Evolutionary conservation across 2,888 invertebrate species (phyloP), one percentile per base, ranked within the genome.

Genomic region (Drosophila neutralis): DNA sequence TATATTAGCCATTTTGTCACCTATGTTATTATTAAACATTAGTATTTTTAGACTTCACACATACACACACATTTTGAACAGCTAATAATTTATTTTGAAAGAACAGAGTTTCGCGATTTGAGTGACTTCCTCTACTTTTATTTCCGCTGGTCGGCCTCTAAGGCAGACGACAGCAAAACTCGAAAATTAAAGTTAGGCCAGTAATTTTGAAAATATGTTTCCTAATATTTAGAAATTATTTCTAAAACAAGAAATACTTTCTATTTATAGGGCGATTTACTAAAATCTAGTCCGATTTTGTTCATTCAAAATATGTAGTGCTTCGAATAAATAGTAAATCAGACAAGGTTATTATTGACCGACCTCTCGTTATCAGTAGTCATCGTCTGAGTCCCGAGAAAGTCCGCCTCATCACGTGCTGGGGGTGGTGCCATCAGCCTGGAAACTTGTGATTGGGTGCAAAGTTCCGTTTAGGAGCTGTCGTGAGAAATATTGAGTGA

Each of bases 401-500:
- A 24, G 24, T 24, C 45, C 49, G 52, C 15, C 33, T 24, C 15
- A 11, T 59, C 64, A 59, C 51, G 51, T 65, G 64, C 52, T 18
- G 18, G 5, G 29, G 18, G 3, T 11, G 18, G 10, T 11, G 27
- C 5, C 11, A n/a, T 21, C 56, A 27, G 40, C 13, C 4, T 18
- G 11, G 18, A 15, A 18, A n/a, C 36, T 11, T 42, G 11, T 1
- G 21, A 57, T 38, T 21, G n/a, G 18, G 56, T 33, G 35, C 49
- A 67, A 72, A 61, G 73, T 62, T 51, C 27, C 18, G 10, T 21
- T 31, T 18, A 2, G 15, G 27, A 48, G 36, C 56, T 45, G 40
- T 42, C 70, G 71, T 78, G 78, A 67, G 76, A 78, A 76, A 40
- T 35, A 36, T 38, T 31, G 42, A 18, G 18, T 1, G 24, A 52